Base-by-base conservation (phyloP, 2,888 invertebrate species). In the Leptopterna dolabrata region DNA sequence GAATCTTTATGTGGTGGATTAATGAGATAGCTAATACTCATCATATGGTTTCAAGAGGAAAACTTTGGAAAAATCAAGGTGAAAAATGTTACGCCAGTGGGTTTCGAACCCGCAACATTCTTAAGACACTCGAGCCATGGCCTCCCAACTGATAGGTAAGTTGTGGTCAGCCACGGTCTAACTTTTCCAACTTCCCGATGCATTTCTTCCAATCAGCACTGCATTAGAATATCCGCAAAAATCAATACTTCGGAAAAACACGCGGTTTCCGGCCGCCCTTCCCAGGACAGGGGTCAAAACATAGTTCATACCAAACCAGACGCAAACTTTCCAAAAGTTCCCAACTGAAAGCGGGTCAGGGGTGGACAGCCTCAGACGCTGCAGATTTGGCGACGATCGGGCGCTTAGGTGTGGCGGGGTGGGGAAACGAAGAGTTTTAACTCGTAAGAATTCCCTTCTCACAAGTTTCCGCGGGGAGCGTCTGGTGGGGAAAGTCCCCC, bases 301-400 rank as follows among this genome's bases (percentile, higher is more conserved):
- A 24, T 63, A 63, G 63, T 63, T 63, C 63, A 63, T 63, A 63
- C 63, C 63, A 63, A 63, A 19, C 63, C 30, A 30, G 19, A 30
- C n/a, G n/a, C 13, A 73, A 73, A 30, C 36, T 73, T 73, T 36
- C 73, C 30, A 36, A 36, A 78, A 45, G 43, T 78, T 78, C 14
- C 36, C 36, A 78, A 78, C 78, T 78, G 41, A 78, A 78, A 78
- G 45, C 78, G 78, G 78, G 78, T 78, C 78, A 78, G 78, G 41
- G 41, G 45, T 78, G 78, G 78, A 43, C 78, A 45, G 41, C 24
- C 41, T 30, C 83, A 83, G 83, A 83, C 83, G 83, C 63, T 83
- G 70, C 83, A 63, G 71, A 83, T 83, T 83, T 27, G 83, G 70
- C 30, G 70, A 83, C 83, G 83, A 83, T 83, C 47, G 43, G 63